These are phyloP conservation scores for Venustoraphidia nigricollis DNA, from an alignment of 2,888 invertebrate species.

Conservation along the genomic window DNA sequence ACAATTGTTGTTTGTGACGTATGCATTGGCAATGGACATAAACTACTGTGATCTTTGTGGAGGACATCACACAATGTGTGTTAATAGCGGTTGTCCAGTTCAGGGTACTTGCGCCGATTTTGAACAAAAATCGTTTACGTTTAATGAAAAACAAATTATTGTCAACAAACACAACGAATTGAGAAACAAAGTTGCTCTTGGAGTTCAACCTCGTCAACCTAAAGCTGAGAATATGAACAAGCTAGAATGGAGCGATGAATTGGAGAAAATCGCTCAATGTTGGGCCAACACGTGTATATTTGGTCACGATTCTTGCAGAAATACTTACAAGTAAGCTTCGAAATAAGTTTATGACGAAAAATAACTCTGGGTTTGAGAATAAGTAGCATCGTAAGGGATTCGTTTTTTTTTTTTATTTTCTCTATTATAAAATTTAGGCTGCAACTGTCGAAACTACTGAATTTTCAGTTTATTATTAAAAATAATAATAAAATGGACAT, in stretches of 20 bases:
- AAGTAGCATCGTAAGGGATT: too few species aligned
- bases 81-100: neutral
- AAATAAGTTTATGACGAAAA: too few species aligned
- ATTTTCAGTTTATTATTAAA: too few species aligned
- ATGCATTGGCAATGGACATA: too few species aligned
- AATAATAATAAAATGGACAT: too few species aligned
- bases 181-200: neutral
- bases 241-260: slow-evolving; percentile 1
- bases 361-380: too few species aligned
- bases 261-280: slow-evolving; percentile 5
- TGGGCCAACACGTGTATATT: slow-evolving; percentile 5
- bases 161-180: neutral
- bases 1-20: too few species aligned
- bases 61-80: neutral
- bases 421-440: too few species aligned
- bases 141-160: neutral
- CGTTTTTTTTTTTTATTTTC: too few species aligned
- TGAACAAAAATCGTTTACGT: neutral
- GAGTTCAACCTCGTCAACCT: neutral
- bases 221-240: neutral
- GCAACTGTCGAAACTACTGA: too few species aligned
- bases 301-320: neutral
- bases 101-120: neutral
- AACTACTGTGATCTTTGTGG: slow-evolving; percentile 1
- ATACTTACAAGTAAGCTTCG: neutral